Evolutionary conservation across 2,888 invertebrate species (phyloP).

Genomic region (Lasioglossum villosulum): DNA sequence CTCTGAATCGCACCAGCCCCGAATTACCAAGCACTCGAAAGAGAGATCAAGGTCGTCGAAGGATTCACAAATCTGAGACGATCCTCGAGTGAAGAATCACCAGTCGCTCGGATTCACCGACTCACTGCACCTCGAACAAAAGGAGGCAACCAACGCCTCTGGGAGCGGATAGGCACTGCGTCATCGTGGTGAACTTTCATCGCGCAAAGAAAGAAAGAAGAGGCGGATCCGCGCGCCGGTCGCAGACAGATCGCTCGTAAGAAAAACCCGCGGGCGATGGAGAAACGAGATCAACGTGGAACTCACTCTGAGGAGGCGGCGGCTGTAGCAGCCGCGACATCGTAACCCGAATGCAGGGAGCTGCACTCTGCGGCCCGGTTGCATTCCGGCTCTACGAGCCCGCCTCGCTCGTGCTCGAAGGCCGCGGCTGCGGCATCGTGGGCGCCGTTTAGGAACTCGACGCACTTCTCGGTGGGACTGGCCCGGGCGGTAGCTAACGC

Average conservation of each 20-base stretch:
- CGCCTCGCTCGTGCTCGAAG: constrained; percentile 65
- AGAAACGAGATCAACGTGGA: constrained; percentile 40
- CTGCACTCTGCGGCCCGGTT: constrained; percentile 62
- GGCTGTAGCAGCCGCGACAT: constrained; percentile 48
- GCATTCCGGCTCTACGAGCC: constrained; percentile 57
- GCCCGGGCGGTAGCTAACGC: constrained; percentile 78
- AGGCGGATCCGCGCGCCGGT: not conserved
- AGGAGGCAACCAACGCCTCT: not conserved
- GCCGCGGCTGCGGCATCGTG: constrained; percentile 48
- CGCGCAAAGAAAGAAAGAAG: not conserved
- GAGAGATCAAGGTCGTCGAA: not conserved
- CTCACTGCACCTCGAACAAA: constrained; percentile 2
- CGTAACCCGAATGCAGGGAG: constrained; percentile 70
- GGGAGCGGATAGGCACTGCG: not conserved
- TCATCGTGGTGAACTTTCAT: not conserved
- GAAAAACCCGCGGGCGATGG: constrained; percentile 17
- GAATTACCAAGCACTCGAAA: not conserved
- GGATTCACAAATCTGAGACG: not conserved
- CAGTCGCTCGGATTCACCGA: not conserved
- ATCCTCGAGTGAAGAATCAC: not conserved
- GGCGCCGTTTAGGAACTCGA: constrained; percentile 78
- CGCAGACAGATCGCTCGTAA: not conserved
- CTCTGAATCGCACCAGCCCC: not conserved
- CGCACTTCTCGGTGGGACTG: constrained; percentile 83
- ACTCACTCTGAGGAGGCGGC: constrained; percentile 64